phyloP scores from a whole-genome alignment of 2,888 invertebrate genomes.

The Steinernema scapterisci region DNA sequence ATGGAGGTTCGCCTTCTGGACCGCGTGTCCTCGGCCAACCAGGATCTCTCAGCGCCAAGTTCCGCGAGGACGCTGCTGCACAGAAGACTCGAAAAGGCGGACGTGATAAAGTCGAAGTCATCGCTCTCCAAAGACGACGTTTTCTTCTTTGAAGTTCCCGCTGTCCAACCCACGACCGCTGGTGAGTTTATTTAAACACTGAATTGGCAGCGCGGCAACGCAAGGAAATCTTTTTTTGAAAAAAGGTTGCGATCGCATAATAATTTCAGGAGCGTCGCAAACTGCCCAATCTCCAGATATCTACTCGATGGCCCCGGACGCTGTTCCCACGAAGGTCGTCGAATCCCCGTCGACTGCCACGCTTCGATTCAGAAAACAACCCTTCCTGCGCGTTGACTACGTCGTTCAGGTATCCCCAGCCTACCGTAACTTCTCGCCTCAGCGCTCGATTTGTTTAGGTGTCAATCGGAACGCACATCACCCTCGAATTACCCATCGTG shows the following conservation, averaged over 20 bases:
- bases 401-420: slow-evolving; percentile 38
- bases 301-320: slow-evolving; percentile 36
- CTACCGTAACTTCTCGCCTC: not conserved
- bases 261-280: slow-evolving; percentile 4
- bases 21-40: slow-evolving; percentile 31
- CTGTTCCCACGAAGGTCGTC: slow-evolving; percentile 35
- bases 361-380: slow-evolving; percentile 40
- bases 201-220: too few relatives aligned
- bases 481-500: slow-evolving; percentile 43
- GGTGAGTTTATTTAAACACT: slow-evolving; percentile 3
- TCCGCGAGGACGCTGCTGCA: slow-evolving; percentile 1
- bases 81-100: slow-evolving; percentile 19
- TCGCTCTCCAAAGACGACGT: slow-evolving; percentile 22
- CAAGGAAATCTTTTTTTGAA: too few relatives aligned
- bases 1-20: slow-evolving; percentile 48
- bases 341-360: slow-evolving; percentile 47
- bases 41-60: slow-evolving; percentile 19
- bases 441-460: slow-evolving; percentile 33
- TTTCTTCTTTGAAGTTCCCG: slow-evolving; percentile 33
- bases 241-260: too few relatives aligned
- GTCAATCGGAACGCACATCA: slow-evolving; percentile 40
- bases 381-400: slow-evolving; percentile 43
- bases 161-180: slow-evolving; percentile 25
- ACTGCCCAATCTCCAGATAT: slow-evolving; percentile 32
- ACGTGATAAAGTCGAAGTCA: slow-evolving; percentile 19